phyloP scores from a whole-genome alignment of 1,140 invertebrate species.

The Drusus annulatus region DNA sequence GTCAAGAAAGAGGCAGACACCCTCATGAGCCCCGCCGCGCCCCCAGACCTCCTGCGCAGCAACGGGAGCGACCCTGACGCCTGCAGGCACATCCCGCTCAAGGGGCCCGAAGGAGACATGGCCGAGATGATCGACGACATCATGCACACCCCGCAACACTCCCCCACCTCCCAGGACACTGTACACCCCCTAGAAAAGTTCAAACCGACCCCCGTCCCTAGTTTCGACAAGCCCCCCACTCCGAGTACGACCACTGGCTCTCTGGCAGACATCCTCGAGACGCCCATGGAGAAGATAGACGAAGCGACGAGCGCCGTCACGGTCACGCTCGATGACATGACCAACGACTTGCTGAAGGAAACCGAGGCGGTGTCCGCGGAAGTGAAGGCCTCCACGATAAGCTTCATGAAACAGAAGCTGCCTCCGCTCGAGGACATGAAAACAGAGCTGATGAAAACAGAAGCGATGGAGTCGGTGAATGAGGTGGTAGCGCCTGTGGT shows the following conservation, averaged over 20 bases:
- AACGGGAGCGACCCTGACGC: constrained; percentile 33
- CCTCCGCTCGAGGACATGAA: constrained; percentile 18
- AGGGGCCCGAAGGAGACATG: constrained; percentile 25
- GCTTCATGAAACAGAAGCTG: constrained; percentile 24
- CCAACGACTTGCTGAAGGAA: constrained; percentile 53
- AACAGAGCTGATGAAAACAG: neutral
- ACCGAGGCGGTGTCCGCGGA: constrained; percentile 44
- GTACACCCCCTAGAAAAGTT: constrained; percentile 45
- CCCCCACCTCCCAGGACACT: constrained; percentile 24
- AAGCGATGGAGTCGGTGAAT: neutral
- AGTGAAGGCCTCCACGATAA: neutral
- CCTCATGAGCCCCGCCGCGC: constrained; percentile 8
- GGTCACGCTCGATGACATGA: constrained; percentile 50
- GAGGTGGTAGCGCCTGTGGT: neutral
- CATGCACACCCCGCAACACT: constrained; percentile 44
- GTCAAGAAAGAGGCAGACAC: constrained; percentile 25
- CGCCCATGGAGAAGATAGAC: constrained; percentile 53
- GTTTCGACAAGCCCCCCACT: constrained; percentile 56
- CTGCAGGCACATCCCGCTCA: constrained; percentile 36
- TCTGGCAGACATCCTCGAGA: constrained; percentile 50
- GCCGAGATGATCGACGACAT: constrained; percentile 39
- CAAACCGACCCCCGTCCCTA: constrained; percentile 54
- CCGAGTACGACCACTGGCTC: constrained; percentile 44
- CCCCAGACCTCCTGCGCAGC: neutral
- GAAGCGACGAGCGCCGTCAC: constrained; percentile 17